phyloP scores from a whole-genome alignment of 1,140 invertebrate genomes.

The Drosophila arizonae region DNA sequence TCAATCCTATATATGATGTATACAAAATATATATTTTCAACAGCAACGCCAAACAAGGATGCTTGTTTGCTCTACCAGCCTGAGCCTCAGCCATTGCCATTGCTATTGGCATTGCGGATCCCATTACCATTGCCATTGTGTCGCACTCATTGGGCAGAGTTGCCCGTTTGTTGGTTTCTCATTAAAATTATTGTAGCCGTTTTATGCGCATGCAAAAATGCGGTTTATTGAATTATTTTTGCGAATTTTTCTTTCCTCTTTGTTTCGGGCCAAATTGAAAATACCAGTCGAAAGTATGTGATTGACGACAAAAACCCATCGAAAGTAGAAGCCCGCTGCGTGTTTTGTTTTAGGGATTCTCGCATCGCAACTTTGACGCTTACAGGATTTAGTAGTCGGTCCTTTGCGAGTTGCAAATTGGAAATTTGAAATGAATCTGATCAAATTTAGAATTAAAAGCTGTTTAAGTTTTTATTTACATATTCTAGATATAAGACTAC shows the following conservation, averaged over 20 bases:
- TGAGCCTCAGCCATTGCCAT: slow-evolving; percentile 23
- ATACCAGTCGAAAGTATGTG: slow-evolving; percentile 41
- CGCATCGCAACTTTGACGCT: neutral
- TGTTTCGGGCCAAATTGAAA: slow-evolving; percentile 30
- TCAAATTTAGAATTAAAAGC: neutral
- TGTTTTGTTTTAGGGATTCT: slow-evolving; percentile 2
- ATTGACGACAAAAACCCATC: slow-evolving; percentile 42
- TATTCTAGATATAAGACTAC: too few relatives aligned
- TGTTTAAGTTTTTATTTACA: too few relatives aligned
- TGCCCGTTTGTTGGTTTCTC: slow-evolving; percentile 35
- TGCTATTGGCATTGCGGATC: too few relatives aligned
- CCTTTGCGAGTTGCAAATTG: neutral
- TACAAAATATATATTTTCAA: neutral
- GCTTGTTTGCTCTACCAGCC: too few relatives aligned
- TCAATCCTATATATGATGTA: neutral
- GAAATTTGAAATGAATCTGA: neutral
- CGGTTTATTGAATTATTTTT: slow-evolving; percentile 56
- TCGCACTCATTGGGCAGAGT: neutral
- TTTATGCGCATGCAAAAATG: slow-evolving; percentile 30
- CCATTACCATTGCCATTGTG: slow-evolving; percentile 13
- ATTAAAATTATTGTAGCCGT: slow-evolving; percentile 38
- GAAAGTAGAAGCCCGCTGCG: neutral
- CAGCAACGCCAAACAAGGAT: slow-evolving; percentile 39
- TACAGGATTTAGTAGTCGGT: neutral
- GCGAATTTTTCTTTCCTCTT: slow-evolving; percentile 6